These are phyloP conservation scores for Drosophila testacea DNA, from an alignment of 2,888 invertebrate species.

Conservation along the genomic window DNA sequence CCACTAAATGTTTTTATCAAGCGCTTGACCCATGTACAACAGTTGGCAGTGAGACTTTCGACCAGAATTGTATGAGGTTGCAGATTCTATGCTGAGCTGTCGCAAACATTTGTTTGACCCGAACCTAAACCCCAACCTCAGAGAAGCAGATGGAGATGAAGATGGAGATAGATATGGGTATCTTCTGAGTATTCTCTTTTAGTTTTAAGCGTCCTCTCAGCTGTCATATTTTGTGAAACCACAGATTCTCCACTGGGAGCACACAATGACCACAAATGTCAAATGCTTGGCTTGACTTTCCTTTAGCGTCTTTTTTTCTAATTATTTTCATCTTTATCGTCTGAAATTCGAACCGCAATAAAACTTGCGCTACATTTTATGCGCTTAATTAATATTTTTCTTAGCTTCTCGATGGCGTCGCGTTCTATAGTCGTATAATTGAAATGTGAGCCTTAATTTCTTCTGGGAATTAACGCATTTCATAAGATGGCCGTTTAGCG, in stretches of 20 bases:
- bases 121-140: constrained; percentile 19
- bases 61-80: constrained; percentile 4
- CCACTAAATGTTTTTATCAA: constrained; percentile 47
- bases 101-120: constrained; percentile 42
- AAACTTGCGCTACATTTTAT: constrained; percentile 56
- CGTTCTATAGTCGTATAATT: constrained; percentile 45
- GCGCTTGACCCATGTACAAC: constrained; percentile 50
- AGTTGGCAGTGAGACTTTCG: constrained; percentile 10
- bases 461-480: constrained; percentile 8
- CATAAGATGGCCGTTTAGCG: constrained; percentile 10
- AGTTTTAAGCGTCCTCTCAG: constrained; percentile 6
- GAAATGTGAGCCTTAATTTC: constrained; percentile 61
- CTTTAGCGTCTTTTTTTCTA: constrained; percentile 15
- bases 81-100: constrained; percentile 19
- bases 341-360: constrained; percentile 68
- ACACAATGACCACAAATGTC: constrained; percentile 35
- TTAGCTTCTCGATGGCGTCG: constrained; percentile 16
- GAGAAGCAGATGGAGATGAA: not conserved
- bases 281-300: constrained; percentile 18
- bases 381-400: constrained; percentile 62
- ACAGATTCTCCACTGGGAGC: constrained; percentile 18
- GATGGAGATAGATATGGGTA: not conserved
- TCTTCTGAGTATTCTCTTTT: constrained; percentile 27
- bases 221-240: constrained; percentile 20
- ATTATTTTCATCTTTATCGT: constrained; percentile 47